These are phyloP conservation scores for Gonatopus flavifemur DNA, from an alignment of 1,140 invertebrate genomes.

Conservation along the genomic window DNA sequence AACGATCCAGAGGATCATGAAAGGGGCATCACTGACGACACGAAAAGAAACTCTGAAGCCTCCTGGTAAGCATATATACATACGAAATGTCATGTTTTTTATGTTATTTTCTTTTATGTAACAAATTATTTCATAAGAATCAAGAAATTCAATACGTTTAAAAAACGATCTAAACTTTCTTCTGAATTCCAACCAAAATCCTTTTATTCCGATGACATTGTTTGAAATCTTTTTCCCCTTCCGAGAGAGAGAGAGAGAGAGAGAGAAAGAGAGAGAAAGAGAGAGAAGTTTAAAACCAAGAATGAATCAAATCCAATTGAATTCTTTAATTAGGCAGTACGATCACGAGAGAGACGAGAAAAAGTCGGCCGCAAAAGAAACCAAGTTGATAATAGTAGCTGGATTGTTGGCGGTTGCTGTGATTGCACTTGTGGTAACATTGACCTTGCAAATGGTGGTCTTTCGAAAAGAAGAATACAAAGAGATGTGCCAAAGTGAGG, in stretches of 20 bases:
- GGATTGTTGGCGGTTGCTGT: conserved; percentile 48
- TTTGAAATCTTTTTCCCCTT: too few relatives aligned
- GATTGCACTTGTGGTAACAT: conserved; percentile 46
- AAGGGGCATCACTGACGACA: conserved; percentile 26
- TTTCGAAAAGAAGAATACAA: conserved; percentile 47
- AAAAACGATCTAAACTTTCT: too few relatives aligned
- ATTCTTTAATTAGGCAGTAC: conserved; percentile 32
- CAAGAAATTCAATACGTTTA: too few relatives aligned
- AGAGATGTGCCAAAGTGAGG: conserved; percentile 54
- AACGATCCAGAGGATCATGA: conserved; percentile 52
- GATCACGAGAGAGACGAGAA: conserved; percentile 38
- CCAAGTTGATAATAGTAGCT: conserved; percentile 46
- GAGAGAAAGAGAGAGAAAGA: too few relatives aligned
- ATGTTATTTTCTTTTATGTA: not conserved
- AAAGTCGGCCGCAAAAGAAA: conserved; percentile 40
- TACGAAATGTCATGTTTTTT: too few relatives aligned
- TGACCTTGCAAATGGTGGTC: conserved; percentile 47
- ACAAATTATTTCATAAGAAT: too few relatives aligned
- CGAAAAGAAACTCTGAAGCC: conserved; percentile 21
- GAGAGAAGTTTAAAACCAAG: too few relatives aligned
- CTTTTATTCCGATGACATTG: too few relatives aligned
- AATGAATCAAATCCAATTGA: too few relatives aligned
- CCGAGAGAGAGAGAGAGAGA: too few relatives aligned
- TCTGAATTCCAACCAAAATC: too few relatives aligned
- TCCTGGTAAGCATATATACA: conserved; percentile 48